Conservation (phyloP, 2,888 invertebrate genomes). For the Hipparchia sbordonii region DNA sequence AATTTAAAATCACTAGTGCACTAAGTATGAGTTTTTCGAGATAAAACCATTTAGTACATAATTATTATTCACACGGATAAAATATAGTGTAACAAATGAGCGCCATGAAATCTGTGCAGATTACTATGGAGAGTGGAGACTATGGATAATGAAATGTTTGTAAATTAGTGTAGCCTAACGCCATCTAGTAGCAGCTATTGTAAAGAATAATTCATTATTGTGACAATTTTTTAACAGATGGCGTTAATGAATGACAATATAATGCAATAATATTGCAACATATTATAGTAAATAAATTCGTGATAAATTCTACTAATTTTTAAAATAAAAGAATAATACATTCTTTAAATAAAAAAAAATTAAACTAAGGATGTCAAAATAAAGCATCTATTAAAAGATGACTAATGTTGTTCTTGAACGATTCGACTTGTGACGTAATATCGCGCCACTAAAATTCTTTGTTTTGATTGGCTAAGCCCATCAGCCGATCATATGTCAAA, state of each 20-base stretch:
- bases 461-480: slow-evolving; percentile 81
- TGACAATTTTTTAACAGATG: not conserved
- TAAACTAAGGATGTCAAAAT: not conserved
- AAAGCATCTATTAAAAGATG: no score
- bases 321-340: not conserved
- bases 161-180: not conserved
- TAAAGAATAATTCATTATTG: not conserved
- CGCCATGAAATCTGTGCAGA: no score
- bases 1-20: no score
- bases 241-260: not conserved
- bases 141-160: not conserved
- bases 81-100: no score
- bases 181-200: not conserved
- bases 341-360: not conserved
- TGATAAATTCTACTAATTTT: not conserved
- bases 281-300: not conserved
- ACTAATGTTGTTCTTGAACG: slow-evolving; percentile 20
- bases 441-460: slow-evolving; percentile 81
- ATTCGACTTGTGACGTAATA: slow-evolving; percentile 64
- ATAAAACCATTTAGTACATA: no score
- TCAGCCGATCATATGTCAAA: slow-evolving; percentile 61
- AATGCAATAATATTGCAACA: no score
- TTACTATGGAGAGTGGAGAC: no score
- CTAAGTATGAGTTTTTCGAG: no score
- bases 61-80: no score